Base-by-base conservation (phyloP, 2,113 vertebrate species). In the Tetrao urogallus region DNA sequence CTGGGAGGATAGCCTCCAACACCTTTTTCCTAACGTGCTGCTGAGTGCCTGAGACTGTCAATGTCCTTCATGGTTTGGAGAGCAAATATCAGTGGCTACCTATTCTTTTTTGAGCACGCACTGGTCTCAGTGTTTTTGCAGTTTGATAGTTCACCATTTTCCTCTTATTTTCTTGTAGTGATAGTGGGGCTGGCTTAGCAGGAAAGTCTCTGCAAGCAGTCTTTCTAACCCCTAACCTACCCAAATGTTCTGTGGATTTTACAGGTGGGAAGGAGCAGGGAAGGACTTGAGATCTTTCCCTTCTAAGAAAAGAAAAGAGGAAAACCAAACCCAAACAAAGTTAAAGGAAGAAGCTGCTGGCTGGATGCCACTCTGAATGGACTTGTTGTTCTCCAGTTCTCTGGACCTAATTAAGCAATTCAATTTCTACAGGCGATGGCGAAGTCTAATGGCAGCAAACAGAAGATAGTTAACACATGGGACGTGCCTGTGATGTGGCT, bases 391-490 rank as follows among this genome's bases (percentile, higher is more conserved):
- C 72, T 92, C 79, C 74, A 72, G 66, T 52, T 86, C 50, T 90
- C 95, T 96, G 95, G 91, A 79, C 94, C 91, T 91, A 86, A 94
- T 94, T 93, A 96, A 47, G 70, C 0, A 2, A 60, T 63, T 79
- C 82, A 42, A 43, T 69, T 92, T 92, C 79, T 82, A 74, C n/a
- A 81, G 80, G 88, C 67, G 0, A 71, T 69, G 70, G 74, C 27
- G 0, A 58, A 64, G 81, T 65, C 90, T 93, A 74, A 93, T 75
- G 72, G 94, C 91, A 87, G 75, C 78, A 77, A 94, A 71, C 8
- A 87, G 81, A 90, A 96, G 92, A 94, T 74, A 75, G 43, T 73
- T 94, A 95, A 94, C 93, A 96, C 85, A 86, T 94, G 96, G 92
- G 77, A 60, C 45, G 61, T 13, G 25, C 34, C 32, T 92, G 86